Evolutionary conservation across 2,113 vertebrate species (phyloP), one percentile per base, ranked within the genome.

Genomic region (Pavo muticus): DNA sequence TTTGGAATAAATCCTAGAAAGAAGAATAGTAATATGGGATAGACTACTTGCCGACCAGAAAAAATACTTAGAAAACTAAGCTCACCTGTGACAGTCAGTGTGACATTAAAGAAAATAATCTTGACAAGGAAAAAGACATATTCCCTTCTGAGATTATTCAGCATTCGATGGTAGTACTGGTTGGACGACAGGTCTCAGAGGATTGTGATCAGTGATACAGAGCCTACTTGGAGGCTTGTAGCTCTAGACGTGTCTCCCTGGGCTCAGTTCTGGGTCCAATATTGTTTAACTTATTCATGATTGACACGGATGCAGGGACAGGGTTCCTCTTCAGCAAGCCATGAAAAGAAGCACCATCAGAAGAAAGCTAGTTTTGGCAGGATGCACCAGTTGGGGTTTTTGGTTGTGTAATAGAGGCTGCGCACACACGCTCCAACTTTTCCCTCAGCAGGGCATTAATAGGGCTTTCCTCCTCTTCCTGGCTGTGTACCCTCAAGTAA

Each of bases 381-480:
- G 18, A 54, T 0, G 0, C 9, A 74, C 29, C 47, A 65, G 4
- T 16, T 30, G 20, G 57, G 48, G 27, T 69, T 73, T 87, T 69
- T 3, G 2, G 42, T 64, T 37, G 18, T 40, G 32, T 16, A 30
- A 40, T 0, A n/a, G 30, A 0, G 1, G n/a, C 30, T 57, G 67
- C 61, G 29, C n/a, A 60, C 32, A 85, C 9, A 32, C 0, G 0
- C 25, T 77, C 32, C 47, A 9, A 7, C 8, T 84, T 56, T 68
- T 75, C 65, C 32, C 14, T 78, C 10, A 8, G 39, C 30, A 73
- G n/a, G 25, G 6, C 32, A n/a, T 11, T 30, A 44, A 35, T 1
- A 78, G 12, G 32, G 82, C n/a, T 76, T 80, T 30, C 10, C 23
- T 89, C 14, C 10, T 82, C 40, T 69, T 57, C 16, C 60, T 67